phyloP scores from a whole-genome alignment of 2,797 vertebrate species.

The Silurus aristotelis region DNA sequence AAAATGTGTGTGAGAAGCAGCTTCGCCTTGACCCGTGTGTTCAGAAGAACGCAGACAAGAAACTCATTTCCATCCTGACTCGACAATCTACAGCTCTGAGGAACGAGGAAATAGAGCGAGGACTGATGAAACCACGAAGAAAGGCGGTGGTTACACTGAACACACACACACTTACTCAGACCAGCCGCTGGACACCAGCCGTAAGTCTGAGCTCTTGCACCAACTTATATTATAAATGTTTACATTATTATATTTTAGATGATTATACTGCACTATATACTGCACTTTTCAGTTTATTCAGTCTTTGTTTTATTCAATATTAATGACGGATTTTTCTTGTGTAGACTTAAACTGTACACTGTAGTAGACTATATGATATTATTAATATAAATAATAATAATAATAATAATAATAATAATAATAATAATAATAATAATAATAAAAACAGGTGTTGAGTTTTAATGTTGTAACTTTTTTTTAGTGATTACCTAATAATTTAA shows the following conservation, averaged over 20 bases:
- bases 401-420: no score
- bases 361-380: no score
- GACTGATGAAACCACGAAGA: constrained; percentile 24
- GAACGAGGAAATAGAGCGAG: constrained; percentile 20
- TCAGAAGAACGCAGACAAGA: constrained; percentile 6
- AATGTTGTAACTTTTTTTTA: not conserved
- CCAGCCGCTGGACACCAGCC: constrained; percentile 17
- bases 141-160: not conserved
- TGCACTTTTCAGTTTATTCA: not conserved
- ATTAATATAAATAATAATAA: no score
- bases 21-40: not conserved
- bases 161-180: not conserved
- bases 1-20: not conserved
- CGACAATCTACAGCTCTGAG: not conserved
- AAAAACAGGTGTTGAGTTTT: not conserved
- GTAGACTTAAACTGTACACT: no score
- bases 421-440: not conserved
- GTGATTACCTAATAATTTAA: not conserved
- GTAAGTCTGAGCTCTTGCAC: not conserved
- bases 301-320: not conserved
- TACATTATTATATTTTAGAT: no score
- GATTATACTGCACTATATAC: no score
- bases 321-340: not conserved
- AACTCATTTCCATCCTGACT: constrained; percentile 8
- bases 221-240: no score